Conservation (phyloP, 92 coral and sea anemone species). For the Anthopleura xanthogrammica region DNA sequence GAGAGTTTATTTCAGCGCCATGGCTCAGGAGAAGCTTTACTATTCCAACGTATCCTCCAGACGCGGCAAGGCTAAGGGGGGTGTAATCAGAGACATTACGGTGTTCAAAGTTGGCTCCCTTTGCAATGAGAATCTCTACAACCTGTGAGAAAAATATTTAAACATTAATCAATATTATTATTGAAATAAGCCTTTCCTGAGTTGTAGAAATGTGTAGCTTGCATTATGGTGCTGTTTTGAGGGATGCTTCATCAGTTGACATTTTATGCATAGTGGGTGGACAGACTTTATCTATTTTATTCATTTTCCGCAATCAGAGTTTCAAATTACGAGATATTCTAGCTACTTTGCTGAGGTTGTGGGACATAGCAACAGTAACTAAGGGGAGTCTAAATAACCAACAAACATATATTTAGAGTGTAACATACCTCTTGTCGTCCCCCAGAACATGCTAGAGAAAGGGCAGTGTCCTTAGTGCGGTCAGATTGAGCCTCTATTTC, state of each 20-base stretch:
- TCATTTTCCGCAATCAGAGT: too few relatives aligned
- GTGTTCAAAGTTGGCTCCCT: conserved; percentile 95
- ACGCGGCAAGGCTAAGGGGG: conserved; percentile 94
- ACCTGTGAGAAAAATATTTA: conserved; percentile 49
- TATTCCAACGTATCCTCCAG: conserved; percentile 98
- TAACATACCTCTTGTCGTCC: conserved; percentile 92
- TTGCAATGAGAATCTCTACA: conserved; percentile 92
- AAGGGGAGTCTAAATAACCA: too few relatives aligned
- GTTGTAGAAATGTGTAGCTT: too few relatives aligned
- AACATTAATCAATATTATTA: too few relatives aligned
- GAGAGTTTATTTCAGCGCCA: conserved; percentile 98
- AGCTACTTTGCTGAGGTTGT: too few relatives aligned
- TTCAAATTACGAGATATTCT: too few relatives aligned
- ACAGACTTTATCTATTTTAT: too few relatives aligned
- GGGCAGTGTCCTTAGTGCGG: conserved; percentile 97
- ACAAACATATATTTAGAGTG: background rate
- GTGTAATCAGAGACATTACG: conserved; percentile 99
- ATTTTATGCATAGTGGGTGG: too few relatives aligned
- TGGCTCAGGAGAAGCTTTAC: conserved; percentile 85
- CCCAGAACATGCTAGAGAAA: conserved; percentile 97
- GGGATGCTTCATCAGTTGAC: too few relatives aligned
- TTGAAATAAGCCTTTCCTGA: too few relatives aligned
- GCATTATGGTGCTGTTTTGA: too few relatives aligned
- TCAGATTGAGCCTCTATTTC: conserved; percentile 99
- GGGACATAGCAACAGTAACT: too few relatives aligned